Evolutionary conservation across 1,140 invertebrate genomes (phyloP), one percentile per base, ranked within the genome.

Genomic region (Cotesia vestalis): DNA sequence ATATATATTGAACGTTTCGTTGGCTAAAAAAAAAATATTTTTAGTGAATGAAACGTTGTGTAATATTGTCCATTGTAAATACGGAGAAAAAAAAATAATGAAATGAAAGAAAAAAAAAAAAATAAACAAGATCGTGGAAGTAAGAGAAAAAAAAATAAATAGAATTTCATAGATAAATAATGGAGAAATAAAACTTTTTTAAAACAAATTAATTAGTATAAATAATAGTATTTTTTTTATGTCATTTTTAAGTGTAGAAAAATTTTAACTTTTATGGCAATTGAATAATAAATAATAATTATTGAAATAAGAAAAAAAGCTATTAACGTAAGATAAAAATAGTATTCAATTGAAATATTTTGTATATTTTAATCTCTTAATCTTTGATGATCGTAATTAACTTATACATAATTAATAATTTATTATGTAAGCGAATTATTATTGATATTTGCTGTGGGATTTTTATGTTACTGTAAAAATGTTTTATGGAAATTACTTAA

Each of bases 1-100:
- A 68, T 66, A 74, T 34, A 69, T 63, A 64, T 36, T 61, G 68
- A 61, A 66, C 60, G 46, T 64, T 71, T 71, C 55, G 51, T 40
- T 57, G 61, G 34, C 38, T 73, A 38, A 72, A 75, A 59, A 68
- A 64, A 57, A 67, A 17, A 17, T 51, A 57, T 60, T 46, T 46
- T 46, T 34, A 61, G 70, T 74, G n/a, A 67, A 38, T 79, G 75
- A 72, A 73, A 66, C 76, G 72, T 75, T 72, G 69, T 77, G 70
- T 74, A 75, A 77, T 78, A 76, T 67, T 75, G 74, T 77, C 71
- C 68, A 74, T 72, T 74, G 72, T 69, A 71, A 71, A 76, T 76
- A 66, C 68, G 73, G 72, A 52, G 51, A 59, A 68, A 61, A 35
- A 52, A 55, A 69, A 55, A 69, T 38, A 38, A 69, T 11, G 12